Percentiles rank a stretch among this genome's conserved stretches.
Evolutionary conservation across 2,888 invertebrate species (phyloP).

Genomic region (Lepeophtheirus nordmannii): DNA sequence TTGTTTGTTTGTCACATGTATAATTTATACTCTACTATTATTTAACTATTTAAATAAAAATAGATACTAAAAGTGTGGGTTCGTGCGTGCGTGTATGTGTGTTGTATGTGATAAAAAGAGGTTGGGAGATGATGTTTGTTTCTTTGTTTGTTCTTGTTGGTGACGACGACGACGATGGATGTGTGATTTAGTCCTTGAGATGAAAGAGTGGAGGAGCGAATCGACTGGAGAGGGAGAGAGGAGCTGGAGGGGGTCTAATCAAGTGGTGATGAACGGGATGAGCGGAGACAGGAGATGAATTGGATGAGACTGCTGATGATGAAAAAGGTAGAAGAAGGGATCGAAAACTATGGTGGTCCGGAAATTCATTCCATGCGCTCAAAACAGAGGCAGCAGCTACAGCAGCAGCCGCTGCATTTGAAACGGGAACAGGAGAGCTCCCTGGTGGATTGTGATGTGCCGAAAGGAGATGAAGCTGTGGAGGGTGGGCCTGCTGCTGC

Average conservation of each 20-base stretch:
- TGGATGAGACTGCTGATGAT: constrained; percentile 24
- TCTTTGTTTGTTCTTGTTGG: not conserved
- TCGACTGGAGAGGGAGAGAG: constrained; percentile 27
- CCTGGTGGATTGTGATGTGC: constrained; percentile 3
- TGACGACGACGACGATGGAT: too few species aligned
- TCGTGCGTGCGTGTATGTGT: too few species aligned
- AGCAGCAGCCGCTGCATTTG: not conserved
- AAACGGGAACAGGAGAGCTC: not conserved
- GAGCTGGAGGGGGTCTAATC: constrained; percentile 27
- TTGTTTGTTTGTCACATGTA: too few species aligned
- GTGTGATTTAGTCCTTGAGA: not conserved
- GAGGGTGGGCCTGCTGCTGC: constrained; percentile 10
- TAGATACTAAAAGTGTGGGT: too few species aligned
- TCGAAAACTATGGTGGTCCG: constrained; percentile 27
- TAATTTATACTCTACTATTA: too few species aligned
- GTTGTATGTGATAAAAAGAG: too few species aligned
- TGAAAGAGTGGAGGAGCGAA: not conserved
- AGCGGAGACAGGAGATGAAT: constrained; percentile 26
- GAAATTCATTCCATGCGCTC: constrained; percentile 22
- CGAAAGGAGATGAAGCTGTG: constrained; percentile 4
- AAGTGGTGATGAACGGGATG: constrained; percentile 23
- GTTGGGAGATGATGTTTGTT: not conserved
- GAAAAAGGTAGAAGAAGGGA: constrained; percentile 27
- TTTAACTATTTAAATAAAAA: too few species aligned
- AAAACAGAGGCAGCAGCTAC: constrained; percentile 6